Base-by-base conservation (phyloP, 2,113 vertebrate species). In the Gadus macrocephalus region DNA sequence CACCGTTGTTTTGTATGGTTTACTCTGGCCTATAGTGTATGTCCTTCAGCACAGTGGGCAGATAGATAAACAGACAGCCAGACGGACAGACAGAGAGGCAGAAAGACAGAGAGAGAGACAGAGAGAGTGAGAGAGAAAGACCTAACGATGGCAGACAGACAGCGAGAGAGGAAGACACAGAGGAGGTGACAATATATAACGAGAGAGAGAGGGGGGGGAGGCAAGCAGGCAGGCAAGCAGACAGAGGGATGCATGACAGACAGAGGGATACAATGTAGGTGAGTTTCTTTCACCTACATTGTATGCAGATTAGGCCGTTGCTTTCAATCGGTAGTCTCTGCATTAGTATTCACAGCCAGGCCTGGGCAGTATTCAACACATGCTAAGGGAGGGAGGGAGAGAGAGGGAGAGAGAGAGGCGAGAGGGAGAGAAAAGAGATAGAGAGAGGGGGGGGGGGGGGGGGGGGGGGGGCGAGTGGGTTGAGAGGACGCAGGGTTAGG, bases 301-400 rank as follows among this genome's bases (percentile, higher is more conserved):
- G 70, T 79, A 78, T 89, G 81, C 78, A 68, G 78, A 83, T 75
- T 58, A 85, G 78, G 55, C 55, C 19, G 64, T 67, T 69, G 8
- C 15, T 14, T 53, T 5, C 69, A 74, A 74, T 15, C 69, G 59
- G 70, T 12, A 67, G 72, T 70, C 68, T 69, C 69, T 66, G 55
- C 17, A 79, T 90, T 88, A 81, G 81, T 80, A 88, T 90, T 84
- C 87, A 83, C 58, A 20, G n/a, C 53, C 73, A 74, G 61, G 67
- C 70, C 70, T 84, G 77, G 81, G 81, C 81, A 77, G 77, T 62
- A 68, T 80, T 81, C 74, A 84, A 77, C 78, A 81, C 70, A 77
- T 79, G 83, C 73, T 82, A 78, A 72, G 53, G 66, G 72, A 64
- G 67, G 61, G 35, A 62, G 69, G 70, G 67, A 74, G 55, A 58